Evolutionary conservation across 2,888 invertebrate genomes (phyloP), one percentile per base, ranked within the genome.

Genomic region (Balanococcus diminutus): DNA sequence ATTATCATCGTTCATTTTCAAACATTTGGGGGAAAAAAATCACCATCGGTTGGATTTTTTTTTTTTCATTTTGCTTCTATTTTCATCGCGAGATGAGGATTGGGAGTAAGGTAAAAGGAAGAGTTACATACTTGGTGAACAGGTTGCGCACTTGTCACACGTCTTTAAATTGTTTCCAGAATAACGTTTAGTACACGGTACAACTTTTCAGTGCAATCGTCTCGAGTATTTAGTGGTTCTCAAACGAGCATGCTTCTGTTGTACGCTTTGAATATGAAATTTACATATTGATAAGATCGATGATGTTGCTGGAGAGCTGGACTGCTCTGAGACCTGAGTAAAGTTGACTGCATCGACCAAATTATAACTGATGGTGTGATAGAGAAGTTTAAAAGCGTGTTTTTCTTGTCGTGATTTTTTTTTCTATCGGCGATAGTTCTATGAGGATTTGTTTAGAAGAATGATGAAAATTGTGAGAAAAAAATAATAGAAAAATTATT

Each of bases 201-300:
- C 61, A 25, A 67, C 61, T 67, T 67, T 67, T 67, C 11, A 67
- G 25, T 67, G 14, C n/a, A 67, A 67, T 67, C 61, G 61, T 67
- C 61, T 14, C 28, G 11, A 67, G 61, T 28, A 67, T 67, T 67
- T 67, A 67, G 61, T 67, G 61, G 25, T 67, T 67, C 61, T 67
- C 61, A 67, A 28, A 67, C 46, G 8, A 16, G 8, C 19, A 25
- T 67, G 61, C 61, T 67, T 28, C 61, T 67, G 61, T 67, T 28
- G 61, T 25, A 67, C 61, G 61, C 61, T 67, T n/a, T 14, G 11
- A 67, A 28, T 67, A 67, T 67, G 25, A 28, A 67, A 67, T 67
- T 67, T 67, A 67, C 61, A 67, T 67, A 67, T 67, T 67, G 61
- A 67, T 67, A 67, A 67, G 61, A 67, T 67, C 61, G 61, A 67